Percentiles rank a stretch among this genome's conserved stretches.
phyloP scores from a whole-genome alignment of 2,888 invertebrate genomes.

The Rhagium mordax region DNA sequence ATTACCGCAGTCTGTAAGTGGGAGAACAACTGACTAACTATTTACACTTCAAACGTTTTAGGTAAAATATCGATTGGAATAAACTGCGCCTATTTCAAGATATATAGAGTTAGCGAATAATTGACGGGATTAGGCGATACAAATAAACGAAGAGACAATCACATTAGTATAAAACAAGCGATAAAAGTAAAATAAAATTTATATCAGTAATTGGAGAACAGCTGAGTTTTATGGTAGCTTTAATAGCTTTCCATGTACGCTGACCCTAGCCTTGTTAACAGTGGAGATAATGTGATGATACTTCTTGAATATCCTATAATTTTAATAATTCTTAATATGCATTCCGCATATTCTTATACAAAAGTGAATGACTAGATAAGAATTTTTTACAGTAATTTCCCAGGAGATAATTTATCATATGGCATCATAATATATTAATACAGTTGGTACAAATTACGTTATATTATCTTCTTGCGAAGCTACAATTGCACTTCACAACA shows the following conservation, averaged over 20 bases:
- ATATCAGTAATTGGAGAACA: background rate
- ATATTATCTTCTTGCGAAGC: slow-evolving; percentile 14
- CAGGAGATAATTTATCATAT: slow-evolving; percentile 22
- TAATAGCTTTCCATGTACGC: background rate
- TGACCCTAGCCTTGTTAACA: background rate
- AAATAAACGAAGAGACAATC: background rate
- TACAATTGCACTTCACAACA: slow-evolving; percentile 11
- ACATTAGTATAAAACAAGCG: background rate
- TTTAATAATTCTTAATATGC: background rate
- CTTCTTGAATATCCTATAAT: background rate
- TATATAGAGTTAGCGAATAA: no score
- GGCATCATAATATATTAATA: slow-evolving; percentile 20
- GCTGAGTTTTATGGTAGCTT: background rate
- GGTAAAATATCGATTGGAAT: no score
- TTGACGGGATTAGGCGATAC: background rate
- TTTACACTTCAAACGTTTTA: no score
- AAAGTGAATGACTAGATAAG: slow-evolving; percentile 38
- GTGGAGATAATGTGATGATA: background rate
- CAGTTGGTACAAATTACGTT: slow-evolving; percentile 17
- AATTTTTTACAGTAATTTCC: slow-evolving; percentile 46
- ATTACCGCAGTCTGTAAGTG: no score
- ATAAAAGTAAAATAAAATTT: background rate
- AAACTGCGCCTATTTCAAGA: no score
- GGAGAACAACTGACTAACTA: no score
- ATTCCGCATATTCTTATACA: background rate